Evolutionary conservation across 2,888 invertebrate genomes (phyloP).

Genomic region (Folsomia manolachei): DNA sequence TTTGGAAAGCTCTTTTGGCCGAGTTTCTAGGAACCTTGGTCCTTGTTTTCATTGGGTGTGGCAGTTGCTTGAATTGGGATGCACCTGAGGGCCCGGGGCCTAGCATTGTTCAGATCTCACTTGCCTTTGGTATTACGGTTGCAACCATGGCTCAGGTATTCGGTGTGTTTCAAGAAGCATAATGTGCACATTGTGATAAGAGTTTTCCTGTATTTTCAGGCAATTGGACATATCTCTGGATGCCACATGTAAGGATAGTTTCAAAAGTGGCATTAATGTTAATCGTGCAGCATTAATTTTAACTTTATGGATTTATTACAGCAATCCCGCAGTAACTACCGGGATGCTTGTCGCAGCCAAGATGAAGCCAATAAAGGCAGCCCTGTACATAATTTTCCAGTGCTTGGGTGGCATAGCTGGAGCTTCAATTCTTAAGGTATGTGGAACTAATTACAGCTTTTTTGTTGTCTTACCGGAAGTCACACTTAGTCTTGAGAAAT

Average conservation of each 20-base stretch:
- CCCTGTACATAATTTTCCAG: slow-evolving; percentile 79
- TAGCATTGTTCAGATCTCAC: slow-evolving; percentile 44
- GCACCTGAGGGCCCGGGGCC: slow-evolving; percentile 21
- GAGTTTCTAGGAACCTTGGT: slow-evolving; percentile 84
- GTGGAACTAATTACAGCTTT: neutral
- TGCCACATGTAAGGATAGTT: neutral
- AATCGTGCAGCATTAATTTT: no score
- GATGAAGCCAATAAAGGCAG: slow-evolving; percentile 69
- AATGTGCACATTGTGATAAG: neutral
- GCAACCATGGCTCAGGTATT: slow-evolving; percentile 49
- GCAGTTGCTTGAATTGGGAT: slow-evolving; percentile 37
- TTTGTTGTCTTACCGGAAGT: neutral
- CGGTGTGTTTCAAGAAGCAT: slow-evolving; percentile 8
- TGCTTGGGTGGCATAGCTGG: slow-evolving; percentile 75
- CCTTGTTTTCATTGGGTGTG: slow-evolving; percentile 86
- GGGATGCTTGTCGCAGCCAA: slow-evolving; percentile 77
- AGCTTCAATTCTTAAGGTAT: slow-evolving; percentile 57
- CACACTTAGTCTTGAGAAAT: no score
- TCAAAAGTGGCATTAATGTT: no score
- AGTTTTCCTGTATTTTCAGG: slow-evolving; percentile 26
- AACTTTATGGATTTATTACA: slow-evolving; percentile 40
- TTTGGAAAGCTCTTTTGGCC: slow-evolving; percentile 78
- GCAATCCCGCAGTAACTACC: slow-evolving; percentile 86
- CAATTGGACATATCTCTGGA: slow-evolving; percentile 45
- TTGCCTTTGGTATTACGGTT: slow-evolving; percentile 49